Conservation (phyloP, 2,888 invertebrate species). For the Sphinx pinastri region DNA sequence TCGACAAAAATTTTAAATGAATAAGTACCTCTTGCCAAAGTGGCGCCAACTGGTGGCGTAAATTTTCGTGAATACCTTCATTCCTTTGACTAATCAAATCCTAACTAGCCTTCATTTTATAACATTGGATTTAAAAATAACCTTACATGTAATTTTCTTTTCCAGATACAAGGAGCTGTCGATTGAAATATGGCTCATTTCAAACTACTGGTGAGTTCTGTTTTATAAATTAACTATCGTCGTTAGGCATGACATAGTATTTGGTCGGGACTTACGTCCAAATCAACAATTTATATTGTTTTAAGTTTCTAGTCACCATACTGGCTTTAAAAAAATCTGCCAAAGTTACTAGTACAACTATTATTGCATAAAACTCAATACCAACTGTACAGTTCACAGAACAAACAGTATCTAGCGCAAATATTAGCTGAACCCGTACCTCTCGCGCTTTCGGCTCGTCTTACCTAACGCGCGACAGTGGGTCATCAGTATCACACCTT, state of each 20-base stretch:
- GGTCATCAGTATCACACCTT: constrained; percentile 6
- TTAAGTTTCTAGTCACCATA: no score
- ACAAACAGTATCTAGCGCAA: constrained; percentile 1
- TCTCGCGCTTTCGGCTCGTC: not conserved
- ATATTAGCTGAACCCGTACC: constrained; percentile 16
- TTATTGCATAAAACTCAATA: not conserved
- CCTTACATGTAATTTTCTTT: not conserved
- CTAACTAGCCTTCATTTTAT: no score
- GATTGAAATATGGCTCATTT: constrained; percentile 7
- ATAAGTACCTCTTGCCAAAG: no score
- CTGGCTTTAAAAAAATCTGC: no score
- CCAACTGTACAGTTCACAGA: not conserved
- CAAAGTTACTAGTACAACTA: not conserved
- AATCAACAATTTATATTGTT: no score
- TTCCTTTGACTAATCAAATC: no score
- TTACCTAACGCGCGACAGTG: not conserved
- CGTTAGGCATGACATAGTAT: not conserved
- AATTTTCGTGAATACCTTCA: no score
- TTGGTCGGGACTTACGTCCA: not conserved
- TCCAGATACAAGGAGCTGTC: constrained; percentile 13
- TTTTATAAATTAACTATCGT: not conserved
- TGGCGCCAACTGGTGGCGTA: no score
- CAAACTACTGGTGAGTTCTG: constrained; percentile 15
- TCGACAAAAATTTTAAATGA: no score
- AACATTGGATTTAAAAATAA: no score